Percentiles rank a stretch among this genome's conserved stretches.
These are phyloP conservation scores for Lordiphosa clarofinis DNA, from an alignment of 1,140 invertebrate species.

Conservation along the genomic window DNA sequence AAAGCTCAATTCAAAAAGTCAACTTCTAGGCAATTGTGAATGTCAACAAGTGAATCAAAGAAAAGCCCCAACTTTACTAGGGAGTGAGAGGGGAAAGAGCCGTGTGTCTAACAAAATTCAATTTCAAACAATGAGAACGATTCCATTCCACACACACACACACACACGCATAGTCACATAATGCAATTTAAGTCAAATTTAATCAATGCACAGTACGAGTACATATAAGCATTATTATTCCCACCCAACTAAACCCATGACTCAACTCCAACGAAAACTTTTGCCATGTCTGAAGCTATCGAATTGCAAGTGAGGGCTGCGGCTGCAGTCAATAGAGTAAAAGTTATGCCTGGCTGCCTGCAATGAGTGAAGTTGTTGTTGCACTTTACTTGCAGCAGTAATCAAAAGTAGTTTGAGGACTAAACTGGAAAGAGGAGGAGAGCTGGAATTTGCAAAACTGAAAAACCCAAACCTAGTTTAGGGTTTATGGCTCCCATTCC, in stretches of 20 bases:
- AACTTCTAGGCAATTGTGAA: slow-evolving; percentile 24
- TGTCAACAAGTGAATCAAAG: slow-evolving; percentile 55
- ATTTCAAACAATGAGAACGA: slow-evolving; percentile 59
- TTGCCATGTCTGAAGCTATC: slow-evolving; percentile 56
- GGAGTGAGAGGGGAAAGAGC: not conserved
- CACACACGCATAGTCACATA: slow-evolving; percentile 33
- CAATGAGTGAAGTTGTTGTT: slow-evolving; percentile 48
- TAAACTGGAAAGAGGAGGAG: slow-evolving; percentile 18
- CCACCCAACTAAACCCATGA: slow-evolving; percentile 18
- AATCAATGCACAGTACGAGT: slow-evolving; percentile 69
- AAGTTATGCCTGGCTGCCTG: slow-evolving; percentile 65
- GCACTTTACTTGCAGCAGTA: slow-evolving; percentile 60
- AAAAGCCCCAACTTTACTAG: slow-evolving; percentile 2
- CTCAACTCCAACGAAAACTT: slow-evolving; percentile 42
- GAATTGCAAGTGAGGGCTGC: slow-evolving; percentile 31
- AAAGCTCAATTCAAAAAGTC: slow-evolving; percentile 25
- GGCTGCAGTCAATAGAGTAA: slow-evolving; percentile 60
- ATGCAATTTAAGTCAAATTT: slow-evolving; percentile 74
- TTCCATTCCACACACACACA: slow-evolving; percentile 26
- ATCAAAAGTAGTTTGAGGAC: slow-evolving; percentile 69
- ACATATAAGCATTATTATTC: slow-evolving; percentile 1
- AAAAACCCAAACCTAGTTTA: slow-evolving; percentile 40
- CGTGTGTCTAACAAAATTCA: slow-evolving; percentile 46
- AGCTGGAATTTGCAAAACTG: slow-evolving; percentile 22
- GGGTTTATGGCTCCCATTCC: slow-evolving; percentile 5